phyloP scores from a whole-genome alignment of 2,797 vertebrate genomes.

The Myotis findleyi region DNA sequence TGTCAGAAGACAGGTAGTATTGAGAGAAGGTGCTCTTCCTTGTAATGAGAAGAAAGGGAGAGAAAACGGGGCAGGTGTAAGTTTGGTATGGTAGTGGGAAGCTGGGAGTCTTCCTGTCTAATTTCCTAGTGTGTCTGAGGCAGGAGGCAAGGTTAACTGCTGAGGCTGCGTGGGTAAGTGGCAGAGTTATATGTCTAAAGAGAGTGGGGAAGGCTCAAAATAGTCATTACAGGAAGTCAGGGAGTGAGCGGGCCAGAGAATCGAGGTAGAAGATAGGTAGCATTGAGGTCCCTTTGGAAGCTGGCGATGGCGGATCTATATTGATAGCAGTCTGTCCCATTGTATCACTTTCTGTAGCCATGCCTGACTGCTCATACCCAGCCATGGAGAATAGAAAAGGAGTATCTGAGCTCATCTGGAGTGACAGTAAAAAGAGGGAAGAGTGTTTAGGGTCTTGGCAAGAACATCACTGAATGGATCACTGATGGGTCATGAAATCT shows the following conservation, averaged over 20 bases:
- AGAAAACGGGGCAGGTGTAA: not conserved
- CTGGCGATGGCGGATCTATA: not conserved
- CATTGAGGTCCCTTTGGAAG: not conserved
- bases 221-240: not conserved
- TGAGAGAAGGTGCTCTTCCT: not conserved
- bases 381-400: not conserved
- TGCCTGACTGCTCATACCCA: not conserved
- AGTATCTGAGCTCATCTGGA: not conserved
- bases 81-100: not conserved
- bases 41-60: not conserved
- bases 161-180: not conserved
- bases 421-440: not conserved
- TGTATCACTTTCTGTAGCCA: not conserved
- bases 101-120: not conserved
- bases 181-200: not conserved
- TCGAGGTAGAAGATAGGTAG: not conserved
- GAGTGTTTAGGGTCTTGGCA: not conserved
- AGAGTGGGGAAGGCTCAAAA: not conserved
- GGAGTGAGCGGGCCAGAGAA: not conserved
- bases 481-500: not conserved
- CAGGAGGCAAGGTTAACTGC: not conserved
- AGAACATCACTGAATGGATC: not conserved
- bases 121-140: not conserved
- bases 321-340: not conserved
- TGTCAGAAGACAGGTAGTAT: not conserved